Evolutionary conservation across 1,140 invertebrate species (phyloP), one percentile per base, ranked within the genome.

Genomic region (Hestina assimilis): DNA sequence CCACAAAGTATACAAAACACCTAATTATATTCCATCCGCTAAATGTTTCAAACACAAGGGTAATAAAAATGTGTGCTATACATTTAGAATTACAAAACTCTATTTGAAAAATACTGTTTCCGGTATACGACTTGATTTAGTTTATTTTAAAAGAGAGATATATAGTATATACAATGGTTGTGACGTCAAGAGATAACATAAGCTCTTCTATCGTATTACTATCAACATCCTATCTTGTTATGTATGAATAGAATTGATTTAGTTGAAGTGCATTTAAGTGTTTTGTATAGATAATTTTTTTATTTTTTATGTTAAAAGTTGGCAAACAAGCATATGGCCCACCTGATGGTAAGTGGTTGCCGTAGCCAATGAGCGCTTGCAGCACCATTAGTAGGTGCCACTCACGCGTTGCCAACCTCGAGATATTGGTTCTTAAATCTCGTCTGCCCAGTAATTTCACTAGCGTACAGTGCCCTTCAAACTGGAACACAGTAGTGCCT

Each of bases 151-250:
- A 45, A 38, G 5, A 14, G 9, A 19, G 12, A 19, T 38, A 38
- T 11, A 35, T 14, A 35, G 33, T 35, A 9, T 24, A 45, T 12
- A 29, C 4, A 17, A 20, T 19, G 7, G 15, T 8, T n/a, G 23
- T 43, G 50, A 53, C 50, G 50, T 53, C 24, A 53, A 20, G 35
- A 51, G 41, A 43, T 43, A 21, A 26, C 17, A 28, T 26, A 43
- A 43, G 26, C 23, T 43, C n/a, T n/a, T n/a, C n/a, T n/a, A n/a
- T n/a, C n/a, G n/a, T n/a, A n/a, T n/a, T n/a, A n/a, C n/a, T n/a
- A n/a, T n/a, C n/a, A n/a, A 15, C 14, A 17, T 7, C n/a, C 5
- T 43, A 43, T 26, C 41, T 43, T 26, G 28, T 5, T 33, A 8
- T 3, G n/a, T 24, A 24, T 50, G 29, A 11, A 41, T 29, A 15